These are phyloP conservation scores for Oxygymnocypris stewartii DNA, from an alignment of 2,113 vertebrate species.

Conservation along the genomic window DNA sequence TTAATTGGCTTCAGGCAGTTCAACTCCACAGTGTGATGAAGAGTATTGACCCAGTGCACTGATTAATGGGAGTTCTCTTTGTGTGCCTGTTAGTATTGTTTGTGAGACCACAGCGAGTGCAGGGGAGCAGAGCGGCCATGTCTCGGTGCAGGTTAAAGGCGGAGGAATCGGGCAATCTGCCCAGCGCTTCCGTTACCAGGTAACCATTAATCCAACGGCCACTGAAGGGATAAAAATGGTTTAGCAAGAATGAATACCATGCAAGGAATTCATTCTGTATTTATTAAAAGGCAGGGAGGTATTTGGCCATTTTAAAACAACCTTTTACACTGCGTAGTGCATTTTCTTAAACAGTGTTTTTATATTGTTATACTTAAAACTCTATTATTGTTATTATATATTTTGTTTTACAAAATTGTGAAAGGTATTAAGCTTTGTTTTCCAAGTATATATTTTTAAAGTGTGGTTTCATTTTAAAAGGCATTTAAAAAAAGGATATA, in stretches of 20 bases:
- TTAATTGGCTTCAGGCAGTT: conserved; percentile 11
- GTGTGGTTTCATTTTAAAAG: not conserved
- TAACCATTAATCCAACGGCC: conserved; percentile 58
- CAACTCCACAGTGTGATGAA: conserved; percentile 1
- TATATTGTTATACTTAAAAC: not conserved
- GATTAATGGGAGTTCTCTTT: conserved; percentile 28
- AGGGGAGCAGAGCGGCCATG: conserved; percentile 77
- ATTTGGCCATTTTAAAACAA: not conserved
- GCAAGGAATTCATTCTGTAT: conserved; percentile 1
- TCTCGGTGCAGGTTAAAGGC: conserved; percentile 83
- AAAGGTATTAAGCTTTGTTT: not conserved
- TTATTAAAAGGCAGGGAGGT: conserved; percentile 3
- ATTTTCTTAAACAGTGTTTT: not conserved
- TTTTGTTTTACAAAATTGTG: not conserved
- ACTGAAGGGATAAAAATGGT: not conserved
- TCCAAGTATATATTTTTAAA: not conserved
- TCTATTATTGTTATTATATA: not conserved
- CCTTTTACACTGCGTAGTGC: not conserved
- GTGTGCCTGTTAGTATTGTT: conserved; percentile 76
- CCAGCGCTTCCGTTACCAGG: conserved; percentile 88
- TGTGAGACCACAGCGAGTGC: conserved; percentile 82
- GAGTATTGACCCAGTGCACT: not conserved
- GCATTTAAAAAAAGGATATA: not conserved
- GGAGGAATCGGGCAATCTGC: conserved; percentile 83
- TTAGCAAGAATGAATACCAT: not conserved